Evolutionary conservation across 64 coral and sea anemone genomes (phyloP).

Genomic region (Hydrozoanthus tunicans): DNA sequence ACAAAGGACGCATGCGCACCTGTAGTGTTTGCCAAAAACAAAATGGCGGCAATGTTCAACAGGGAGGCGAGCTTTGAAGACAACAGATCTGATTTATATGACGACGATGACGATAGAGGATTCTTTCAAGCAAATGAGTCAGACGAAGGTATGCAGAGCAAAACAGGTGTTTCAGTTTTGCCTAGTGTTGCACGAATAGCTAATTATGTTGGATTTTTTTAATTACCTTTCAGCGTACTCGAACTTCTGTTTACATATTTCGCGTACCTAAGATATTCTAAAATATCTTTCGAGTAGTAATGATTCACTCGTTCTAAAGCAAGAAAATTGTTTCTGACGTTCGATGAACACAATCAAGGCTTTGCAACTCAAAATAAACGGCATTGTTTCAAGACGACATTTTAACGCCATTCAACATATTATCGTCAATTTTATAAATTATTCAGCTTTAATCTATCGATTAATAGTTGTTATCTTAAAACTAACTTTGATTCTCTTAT

Average conservation of each 20-base stretch:
- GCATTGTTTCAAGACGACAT: too few relatives aligned
- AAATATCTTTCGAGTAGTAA: background rate
- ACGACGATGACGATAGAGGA: conserved; percentile 96
- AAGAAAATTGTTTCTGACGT: background rate
- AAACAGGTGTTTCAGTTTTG: background rate
- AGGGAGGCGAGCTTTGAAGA: conserved; percentile 96
- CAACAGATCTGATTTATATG: conserved; percentile 86
- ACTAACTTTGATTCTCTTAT: too few relatives aligned
- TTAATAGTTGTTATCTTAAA: too few relatives aligned
- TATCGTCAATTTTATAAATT: too few relatives aligned
- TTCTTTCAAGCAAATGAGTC: conserved; percentile 97
- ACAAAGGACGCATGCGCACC: conserved; percentile 72
- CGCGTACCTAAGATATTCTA: background rate
- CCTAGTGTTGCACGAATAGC: background rate
- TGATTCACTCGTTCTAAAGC: background rate
- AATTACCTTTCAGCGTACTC: background rate
- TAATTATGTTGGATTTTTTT: background rate
- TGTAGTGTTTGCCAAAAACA: conserved; percentile 56
- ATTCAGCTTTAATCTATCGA: too few relatives aligned
- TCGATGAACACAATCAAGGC: background rate
- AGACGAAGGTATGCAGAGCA: conserved; percentile 86
- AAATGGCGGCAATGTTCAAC: conserved; percentile 95
- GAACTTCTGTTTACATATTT: conserved; percentile 41
- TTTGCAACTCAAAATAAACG: too few relatives aligned
- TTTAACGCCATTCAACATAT: too few relatives aligned